Base-by-base conservation (phyloP, 2,888 invertebrate genomes). In the Hirudinaria manillensis region DNA sequence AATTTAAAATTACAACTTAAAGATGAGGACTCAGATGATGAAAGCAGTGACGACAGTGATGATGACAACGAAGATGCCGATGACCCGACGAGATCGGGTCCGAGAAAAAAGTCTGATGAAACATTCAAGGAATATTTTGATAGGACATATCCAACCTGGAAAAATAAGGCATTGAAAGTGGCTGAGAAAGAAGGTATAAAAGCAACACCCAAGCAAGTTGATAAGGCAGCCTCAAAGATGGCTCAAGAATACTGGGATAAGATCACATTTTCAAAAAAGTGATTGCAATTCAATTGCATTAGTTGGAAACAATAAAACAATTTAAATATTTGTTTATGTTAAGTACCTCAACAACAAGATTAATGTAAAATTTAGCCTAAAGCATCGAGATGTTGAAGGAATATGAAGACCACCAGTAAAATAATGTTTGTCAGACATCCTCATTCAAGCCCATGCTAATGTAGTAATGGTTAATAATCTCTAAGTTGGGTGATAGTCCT, bases 131-230 rank as follows among this genome's bases (percentile, higher is more conserved):
- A 67, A 51, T 84, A 84, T 77, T 84, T 83, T 76, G 77, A 78
- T 53, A 75, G 84, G 24, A 83, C 82, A 6, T 80, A 81, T 71
- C 82, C 81, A 24, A 82, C 82, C 77, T 84, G 84, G 84, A 70
- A 82, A 32, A 72, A 77, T 32, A 81, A 82, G 73, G 84, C 83
- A 7, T 78, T 80, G 32, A 81, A 80, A 55, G 81, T 82, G 38
- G 82, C 82, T 76, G 81, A 81, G 77, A 79, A 81, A 68, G 83
- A 83, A 77, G 80, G 81, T 6, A 79, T 83, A 74, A 76, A 76
- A 32, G 80, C 83, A 32, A 80, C 81, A 13, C 80, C 79, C 6
- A 81, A 81, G 75, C 80, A 82, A 75, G 75, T 83, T 74, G 79
- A 81, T 66, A 83, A 82, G 75, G 80, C 83, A 70, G 83, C 83